phyloP scores from a whole-genome alignment of 2,797 vertebrate genomes.

The Anableps anableps region DNA sequence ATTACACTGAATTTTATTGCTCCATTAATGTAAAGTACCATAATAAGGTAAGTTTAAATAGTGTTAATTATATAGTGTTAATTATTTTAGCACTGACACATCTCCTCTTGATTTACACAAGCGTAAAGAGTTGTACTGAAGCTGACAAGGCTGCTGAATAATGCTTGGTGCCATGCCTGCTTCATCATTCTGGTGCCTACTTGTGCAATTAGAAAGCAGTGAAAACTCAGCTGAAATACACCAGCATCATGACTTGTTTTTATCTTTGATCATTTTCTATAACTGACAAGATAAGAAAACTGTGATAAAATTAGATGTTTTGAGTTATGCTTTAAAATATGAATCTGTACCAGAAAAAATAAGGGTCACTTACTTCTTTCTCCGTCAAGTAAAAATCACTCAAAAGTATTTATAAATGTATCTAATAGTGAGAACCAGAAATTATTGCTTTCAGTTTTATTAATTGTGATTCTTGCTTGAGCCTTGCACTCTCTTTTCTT shows the following conservation, averaged over 20 bases:
- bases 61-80: not conserved
- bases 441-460: not conserved
- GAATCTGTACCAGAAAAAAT: not conserved
- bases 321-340: not conserved
- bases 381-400: not conserved
- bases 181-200: conserved; percentile 49
- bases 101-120: not conserved
- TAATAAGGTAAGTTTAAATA: not conserved
- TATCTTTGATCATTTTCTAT: not conserved
- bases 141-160: conserved; percentile 55
- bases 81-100: not conserved
- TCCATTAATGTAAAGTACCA: conserved; percentile 16
- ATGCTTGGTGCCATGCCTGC: conserved; percentile 15
- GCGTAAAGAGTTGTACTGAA: not conserved
- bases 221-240: conserved; percentile 2
- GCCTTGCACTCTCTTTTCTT: not conserved
- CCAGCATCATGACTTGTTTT: conserved; percentile 8
- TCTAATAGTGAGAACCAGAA: not conserved
- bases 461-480: not conserved
- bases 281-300: too few species aligned
- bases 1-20: not conserved
- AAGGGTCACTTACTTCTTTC: not conserved
- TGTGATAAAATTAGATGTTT: not conserved
- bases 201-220: conserved; percentile 39
- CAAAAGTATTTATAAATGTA: not conserved